These are phyloP conservation scores for Gila orcuttii DNA, from an alignment of 2,113 vertebrate genomes.

Conservation along the genomic window DNA sequence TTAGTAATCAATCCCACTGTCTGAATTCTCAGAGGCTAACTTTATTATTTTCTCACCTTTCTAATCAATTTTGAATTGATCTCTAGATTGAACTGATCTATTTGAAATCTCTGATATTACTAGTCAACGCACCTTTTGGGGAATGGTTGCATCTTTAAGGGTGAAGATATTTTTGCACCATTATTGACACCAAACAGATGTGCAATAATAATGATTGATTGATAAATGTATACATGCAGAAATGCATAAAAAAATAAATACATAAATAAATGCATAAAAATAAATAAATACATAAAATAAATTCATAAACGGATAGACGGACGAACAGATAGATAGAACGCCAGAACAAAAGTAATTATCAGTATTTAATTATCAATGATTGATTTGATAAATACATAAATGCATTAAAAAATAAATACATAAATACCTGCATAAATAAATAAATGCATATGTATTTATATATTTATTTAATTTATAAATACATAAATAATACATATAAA, in stretches of 20 bases:
- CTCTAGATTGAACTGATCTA: not conserved
- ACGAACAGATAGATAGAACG: too few relatives aligned
- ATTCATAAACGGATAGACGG: too few relatives aligned
- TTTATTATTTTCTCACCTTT: not conserved
- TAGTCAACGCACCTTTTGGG: not conserved
- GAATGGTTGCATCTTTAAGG: not conserved
- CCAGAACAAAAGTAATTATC: too few relatives aligned
- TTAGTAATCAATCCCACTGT: conserved; percentile 19
- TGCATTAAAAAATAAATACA: not conserved
- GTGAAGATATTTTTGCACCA: not conserved
- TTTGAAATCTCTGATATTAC: not conserved
- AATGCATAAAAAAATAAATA: too few relatives aligned
- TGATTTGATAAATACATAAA: not conserved
- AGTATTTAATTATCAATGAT: too few relatives aligned
- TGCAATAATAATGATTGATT: not conserved
- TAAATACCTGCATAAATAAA: not conserved
- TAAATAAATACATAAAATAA: not conserved
- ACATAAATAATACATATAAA: too few relatives aligned
- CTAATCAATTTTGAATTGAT: conserved; percentile 1
- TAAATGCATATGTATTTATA: too few relatives aligned
- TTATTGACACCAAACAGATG: not conserved
- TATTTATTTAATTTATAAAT: too few relatives aligned
- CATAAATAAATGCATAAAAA: too few relatives aligned
- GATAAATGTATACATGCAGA: not conserved
- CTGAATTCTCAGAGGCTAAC: not conserved